Base-by-base conservation (phyloP, 92 coral and sea anemone species). In the Parazoanthus darwini region DNA sequence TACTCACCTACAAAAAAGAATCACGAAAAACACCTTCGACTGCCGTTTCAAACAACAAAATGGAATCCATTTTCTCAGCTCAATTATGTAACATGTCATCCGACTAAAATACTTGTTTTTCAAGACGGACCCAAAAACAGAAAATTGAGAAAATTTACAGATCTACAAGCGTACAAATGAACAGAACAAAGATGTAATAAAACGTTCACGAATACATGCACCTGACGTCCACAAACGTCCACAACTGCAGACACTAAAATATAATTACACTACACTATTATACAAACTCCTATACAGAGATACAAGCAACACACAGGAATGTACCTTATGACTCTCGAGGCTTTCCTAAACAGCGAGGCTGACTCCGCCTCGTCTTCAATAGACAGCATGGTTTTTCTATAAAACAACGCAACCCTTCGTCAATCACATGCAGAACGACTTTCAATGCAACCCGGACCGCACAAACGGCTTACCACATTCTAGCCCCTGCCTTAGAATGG, bases 251-350 rank as follows among this genome's bases (percentile, higher is more conserved):
- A 78, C 35, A 77, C 74, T 44, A 44, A 44, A 44, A 6, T 1
- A 46, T 8, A 48, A 48, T 5, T 48, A 48, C 51, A 15, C 76
- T 72, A 2, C 20, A 72, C 25, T 3, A 33, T n/a, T n/a, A 1
- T 22, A 14, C 42, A 43, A 33, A 18, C n/a, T 66, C 50, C 33
- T 82, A 42, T 67, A 72, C 20, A 42, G n/a, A 15, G 50, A 29
- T 22, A 54, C n/a, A 15, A 59, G 3, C 44, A 77, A 46, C 8
- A 73, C 23, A 65, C 1, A 15, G 77, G 1, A 77, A 75, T 86
- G 23, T 88, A 95, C 98, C 99, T 83, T 50, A 95, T 89, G 23
- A 90, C 96, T 66, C 88, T 89, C 38, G 96, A 90, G 6, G 99
- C 98, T 75, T 92, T 95, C 85, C 94, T 92, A 68, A 95, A 91